Evolutionary conservation across 37 sponge, comb jelly and placozoan genomes (phyloP), one percentile per base, ranked within the genome.

Genomic region (Mnemiopsis leidyi): DNA sequence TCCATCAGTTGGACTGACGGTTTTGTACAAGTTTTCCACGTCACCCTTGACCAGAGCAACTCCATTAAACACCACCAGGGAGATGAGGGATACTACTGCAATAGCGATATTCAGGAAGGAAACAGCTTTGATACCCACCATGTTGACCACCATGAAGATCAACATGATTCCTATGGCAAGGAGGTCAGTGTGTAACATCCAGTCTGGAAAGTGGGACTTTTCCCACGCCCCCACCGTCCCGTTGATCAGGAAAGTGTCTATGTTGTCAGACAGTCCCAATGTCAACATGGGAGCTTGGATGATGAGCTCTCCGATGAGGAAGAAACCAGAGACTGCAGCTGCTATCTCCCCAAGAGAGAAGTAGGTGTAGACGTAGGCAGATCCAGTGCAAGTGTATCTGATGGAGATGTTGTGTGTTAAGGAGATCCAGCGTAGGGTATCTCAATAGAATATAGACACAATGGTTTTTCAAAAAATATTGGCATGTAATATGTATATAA

Each of bases 341-440:
- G 36, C 82, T 2, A 79, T 2, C 36, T 79, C 82, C 3, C 82
- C 82, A 34, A 79, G 1, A 5, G 82, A 79, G 82, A 79, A 79
- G 82, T 79, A 79, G 1, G 37, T 79, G 82, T 79, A 79, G 9
- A 79, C 82, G 82, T 79, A 79, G 82, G 82, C 33, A 31, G 37
- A 36, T 13, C 82, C 82, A 18, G 82, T 79, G 37, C 82, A 79
- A 9, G 82, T 23, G 36, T 79, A 79, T 37, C 82, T 79, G 82
- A 32, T 32, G 61, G n/a, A n/a, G n/a, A n/a, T n/a, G n/a, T n/a
- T n/a, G n/a, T n/a, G n/a, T n/a, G n/a, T n/a, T n/a, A n/a, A n/a
- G n/a, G n/a, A n/a, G n/a, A n/a, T n/a, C n/a, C n/a, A n/a, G n/a
- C n/a, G n/a, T n/a, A n/a, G n/a, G n/a, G n/a, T n/a, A n/a, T n/a